These are phyloP conservation scores for Erythrocercus mccallii DNA, from an alignment of 2,113 vertebrate genomes.

Conservation along the genomic window DNA sequence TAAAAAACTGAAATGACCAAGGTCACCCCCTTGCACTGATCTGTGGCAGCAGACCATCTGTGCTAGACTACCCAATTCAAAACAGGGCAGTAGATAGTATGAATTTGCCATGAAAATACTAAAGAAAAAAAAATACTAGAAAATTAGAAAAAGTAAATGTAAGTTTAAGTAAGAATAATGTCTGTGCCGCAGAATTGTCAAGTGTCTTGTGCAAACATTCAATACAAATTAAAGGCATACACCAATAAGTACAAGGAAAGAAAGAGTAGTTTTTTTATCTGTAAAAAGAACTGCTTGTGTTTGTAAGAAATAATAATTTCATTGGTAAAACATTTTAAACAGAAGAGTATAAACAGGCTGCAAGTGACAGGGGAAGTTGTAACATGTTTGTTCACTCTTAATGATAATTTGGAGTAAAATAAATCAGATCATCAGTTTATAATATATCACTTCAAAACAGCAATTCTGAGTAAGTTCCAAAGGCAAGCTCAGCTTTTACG, in stretches of 20 bases:
- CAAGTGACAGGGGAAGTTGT: neutral
- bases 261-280: neutral
- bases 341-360: neutral
- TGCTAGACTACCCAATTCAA: neutral
- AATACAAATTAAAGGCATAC: neutral
- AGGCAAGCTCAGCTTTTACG: neutral
- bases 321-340: neutral
- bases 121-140: neutral
- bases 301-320: neutral
- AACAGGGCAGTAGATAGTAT: neutral
- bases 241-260: neutral
- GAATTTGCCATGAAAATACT: neutral
- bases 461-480: neutral
- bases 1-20: neutral
- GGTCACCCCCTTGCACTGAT: neutral
- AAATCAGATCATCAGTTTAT: neutral
- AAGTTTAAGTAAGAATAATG: neutral
- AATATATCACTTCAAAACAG: neutral
- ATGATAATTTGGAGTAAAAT: neutral
- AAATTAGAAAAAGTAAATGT: neutral
- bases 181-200: neutral
- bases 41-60: neutral
- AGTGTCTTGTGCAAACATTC: neutral
- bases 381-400: neutral
- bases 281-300: neutral